Conservation (phyloP, 2,797 vertebrate genomes). For the Pteropus rufus region DNA sequence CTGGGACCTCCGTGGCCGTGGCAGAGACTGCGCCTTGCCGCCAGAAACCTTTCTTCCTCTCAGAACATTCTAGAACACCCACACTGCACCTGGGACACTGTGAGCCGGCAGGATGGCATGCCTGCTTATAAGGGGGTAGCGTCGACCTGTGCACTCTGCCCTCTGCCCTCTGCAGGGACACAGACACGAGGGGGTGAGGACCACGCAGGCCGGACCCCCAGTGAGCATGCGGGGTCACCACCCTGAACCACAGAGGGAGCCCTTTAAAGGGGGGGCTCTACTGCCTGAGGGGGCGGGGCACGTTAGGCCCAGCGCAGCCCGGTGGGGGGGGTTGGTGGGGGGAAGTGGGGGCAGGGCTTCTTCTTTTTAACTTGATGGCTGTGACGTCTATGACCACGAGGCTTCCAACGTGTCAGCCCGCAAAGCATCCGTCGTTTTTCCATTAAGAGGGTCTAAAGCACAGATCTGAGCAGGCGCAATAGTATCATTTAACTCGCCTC, state of each 20-base stretch:
- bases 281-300: background rate
- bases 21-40: background rate
- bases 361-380: background rate
- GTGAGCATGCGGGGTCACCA: rapidly evolving
- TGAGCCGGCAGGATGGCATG: background rate
- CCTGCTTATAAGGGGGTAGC: background rate
- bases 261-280: background rate
- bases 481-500: conserved; percentile 6
- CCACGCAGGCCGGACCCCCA: background rate
- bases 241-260: background rate
- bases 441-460: background rate
- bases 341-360: background rate
- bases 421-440: background rate
- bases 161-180: background rate
- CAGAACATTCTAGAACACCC: background rate
- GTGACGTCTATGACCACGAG: no score
- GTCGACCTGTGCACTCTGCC: background rate
- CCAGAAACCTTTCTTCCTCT: background rate
- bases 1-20: rapidly evolving
- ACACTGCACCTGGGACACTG: background rate
- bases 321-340: background rate
- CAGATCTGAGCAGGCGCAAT: background rate
- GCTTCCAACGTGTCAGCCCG: background rate
- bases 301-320: no score
- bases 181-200: rapidly evolving